phyloP scores from a whole-genome alignment of 1,140 invertebrate species.

The Rhizoglyphus robini region DNA sequence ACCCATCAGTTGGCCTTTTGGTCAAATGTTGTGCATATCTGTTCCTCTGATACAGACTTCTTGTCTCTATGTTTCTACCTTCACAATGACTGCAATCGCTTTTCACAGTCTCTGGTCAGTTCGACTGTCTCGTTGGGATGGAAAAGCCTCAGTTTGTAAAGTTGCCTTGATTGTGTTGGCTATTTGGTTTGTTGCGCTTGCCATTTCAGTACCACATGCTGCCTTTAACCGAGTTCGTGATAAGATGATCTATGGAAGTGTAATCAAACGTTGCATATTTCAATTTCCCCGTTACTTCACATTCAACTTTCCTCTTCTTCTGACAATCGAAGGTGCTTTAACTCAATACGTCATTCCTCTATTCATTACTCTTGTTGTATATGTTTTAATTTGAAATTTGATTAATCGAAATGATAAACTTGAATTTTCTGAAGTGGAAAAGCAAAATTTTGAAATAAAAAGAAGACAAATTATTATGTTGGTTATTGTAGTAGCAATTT shows the following conservation, averaged over 20 bases:
- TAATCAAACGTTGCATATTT: neutral
- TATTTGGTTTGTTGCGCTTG: conserved; percentile 76
- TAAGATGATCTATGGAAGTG: neutral
- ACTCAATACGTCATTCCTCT: conserved; percentile 15
- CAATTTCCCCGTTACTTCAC: neutral
- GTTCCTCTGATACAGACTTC: conserved; percentile 37
- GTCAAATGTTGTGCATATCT: conserved; percentile 36
- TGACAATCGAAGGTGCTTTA: neutral
- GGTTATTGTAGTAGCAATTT: conserved; percentile 33
- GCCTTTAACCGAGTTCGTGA: conserved; percentile 44
- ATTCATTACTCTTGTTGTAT: conserved; percentile 7
- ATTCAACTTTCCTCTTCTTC: neutral
- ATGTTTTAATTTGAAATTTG: conserved; percentile 8
- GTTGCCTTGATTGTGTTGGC: neutral
- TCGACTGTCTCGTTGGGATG: conserved; percentile 31
- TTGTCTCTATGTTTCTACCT: conserved; percentile 38
- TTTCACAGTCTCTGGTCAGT: conserved; percentile 34
- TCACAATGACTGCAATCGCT: conserved; percentile 42
- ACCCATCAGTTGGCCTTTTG: conserved; percentile 37
- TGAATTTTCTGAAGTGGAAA: neutral
- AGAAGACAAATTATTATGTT: conserved; percentile 16
- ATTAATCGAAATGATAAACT: conserved; percentile 14
- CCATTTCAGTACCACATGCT: conserved; percentile 79
- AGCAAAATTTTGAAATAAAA: conserved; percentile 11
- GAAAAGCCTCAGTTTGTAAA: conserved; percentile 36